Conservation (phyloP, 2,888 invertebrate genomes). For the Oxystoma pomonae region DNA sequence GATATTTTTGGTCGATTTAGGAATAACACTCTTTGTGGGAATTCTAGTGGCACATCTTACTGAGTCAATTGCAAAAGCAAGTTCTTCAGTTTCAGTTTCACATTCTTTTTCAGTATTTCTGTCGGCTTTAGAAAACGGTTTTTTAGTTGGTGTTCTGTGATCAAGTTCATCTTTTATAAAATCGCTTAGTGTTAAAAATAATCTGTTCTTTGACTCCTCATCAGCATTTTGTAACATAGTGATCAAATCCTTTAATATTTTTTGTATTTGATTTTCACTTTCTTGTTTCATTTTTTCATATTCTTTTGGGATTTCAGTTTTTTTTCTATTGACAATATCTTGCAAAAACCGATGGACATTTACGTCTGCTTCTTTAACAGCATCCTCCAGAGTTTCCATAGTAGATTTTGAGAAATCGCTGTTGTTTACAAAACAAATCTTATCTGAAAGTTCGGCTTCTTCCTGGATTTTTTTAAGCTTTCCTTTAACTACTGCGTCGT, state of each 20-base stretch:
- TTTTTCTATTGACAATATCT: slow-evolving; percentile 3
- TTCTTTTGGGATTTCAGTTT: neutral
- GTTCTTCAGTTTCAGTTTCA: neutral
- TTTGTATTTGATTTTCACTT: neutral
- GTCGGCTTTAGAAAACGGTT: neutral
- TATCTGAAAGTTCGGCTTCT: slow-evolving; percentile 6
- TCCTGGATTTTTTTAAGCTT: slow-evolving; percentile 13
- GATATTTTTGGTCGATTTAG: too few species aligned
- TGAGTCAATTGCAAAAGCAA: too few species aligned
- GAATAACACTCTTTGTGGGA: too few species aligned
- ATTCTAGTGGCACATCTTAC: too few species aligned
- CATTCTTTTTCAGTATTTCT: neutral
- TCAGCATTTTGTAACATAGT: neutral
- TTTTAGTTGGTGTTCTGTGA: neutral
- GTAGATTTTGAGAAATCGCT: neutral
- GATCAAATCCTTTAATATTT: neutral
- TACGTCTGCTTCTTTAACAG: slow-evolving; percentile 8
- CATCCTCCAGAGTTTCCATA: slow-evolving; percentile 3
- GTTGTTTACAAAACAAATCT: neutral
- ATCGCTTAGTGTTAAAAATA: neutral
- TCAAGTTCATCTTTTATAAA: neutral
- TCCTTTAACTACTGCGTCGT: neutral
- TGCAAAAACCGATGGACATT: slow-evolving; percentile 11
- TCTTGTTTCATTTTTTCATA: neutral
- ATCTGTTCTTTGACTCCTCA: neutral